Evolutionary conservation across 2,888 invertebrate species (phyloP), one percentile per base, ranked within the genome.

Genomic region (Therioaphis trifolii): DNA sequence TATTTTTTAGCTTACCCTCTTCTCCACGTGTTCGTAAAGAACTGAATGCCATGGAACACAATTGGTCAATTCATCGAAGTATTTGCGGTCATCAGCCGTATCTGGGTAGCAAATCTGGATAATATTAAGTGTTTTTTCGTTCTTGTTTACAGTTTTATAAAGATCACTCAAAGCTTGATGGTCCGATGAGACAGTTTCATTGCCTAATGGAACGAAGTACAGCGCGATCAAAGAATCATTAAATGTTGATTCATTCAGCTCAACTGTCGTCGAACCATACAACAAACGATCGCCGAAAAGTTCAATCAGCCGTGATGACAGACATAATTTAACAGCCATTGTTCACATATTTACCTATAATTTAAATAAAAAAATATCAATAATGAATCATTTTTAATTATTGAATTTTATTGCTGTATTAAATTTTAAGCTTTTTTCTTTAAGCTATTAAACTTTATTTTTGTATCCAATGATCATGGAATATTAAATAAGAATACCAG

Each of bases 1-100:
- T 7, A 29, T 52, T 21, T 29, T 40, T 78, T 68, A 5, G 77
- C 88, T 89, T 88, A 93, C 93, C 92, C 93, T 93, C 29, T 92
- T 91, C 86, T 93, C 93, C 79, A 93, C 92, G 87, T 93, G 93
- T 85, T 92, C 91, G 88, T 92, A 93, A 0, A 93, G 93, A 85
- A 93, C 91, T 15, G 93, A 93, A 85, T 92, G 91, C 93, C 93
- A 94, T 0, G 93, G 92, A 9, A 85, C 86, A 27, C 66, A 66
- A 9, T 52, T 76, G 27, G 84, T 75, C 52, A 72, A 29, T 49
- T 84, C 82, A 24, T 85, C 85, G 52, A 71, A 85, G 68, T 69
- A 61, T 21, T 75, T 68, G 0, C 80, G 80, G 0, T 80, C 80
- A 27, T 61, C 80, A 9, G 12, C 5, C 29, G 46, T 18, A 4